Conservation (phyloP, 2,888 invertebrate genomes). For the Dryadula phaetusa region DNA sequence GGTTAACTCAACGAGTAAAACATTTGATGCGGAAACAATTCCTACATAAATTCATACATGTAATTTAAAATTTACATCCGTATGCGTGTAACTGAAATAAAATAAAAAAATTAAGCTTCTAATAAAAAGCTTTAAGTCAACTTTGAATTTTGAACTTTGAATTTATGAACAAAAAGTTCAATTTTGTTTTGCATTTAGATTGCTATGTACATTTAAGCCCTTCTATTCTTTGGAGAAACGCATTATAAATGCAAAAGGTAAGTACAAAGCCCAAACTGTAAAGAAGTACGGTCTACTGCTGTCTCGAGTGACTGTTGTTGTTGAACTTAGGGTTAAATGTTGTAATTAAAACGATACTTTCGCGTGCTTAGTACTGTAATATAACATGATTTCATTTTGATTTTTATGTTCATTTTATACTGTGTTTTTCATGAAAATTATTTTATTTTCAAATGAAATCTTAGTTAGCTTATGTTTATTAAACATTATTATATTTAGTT, state of each 20-base stretch:
- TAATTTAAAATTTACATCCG: constrained; percentile 24
- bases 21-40: constrained; percentile 2
- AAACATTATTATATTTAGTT: too few relatives aligned
- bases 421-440: background rate
- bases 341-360: constrained; percentile 42
- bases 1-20: constrained; percentile 6
- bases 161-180: background rate
- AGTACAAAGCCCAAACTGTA: constrained; percentile 36
- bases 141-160: background rate
- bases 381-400: constrained; percentile 4
- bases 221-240: constrained; percentile 28
- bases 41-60: constrained; percentile 10
- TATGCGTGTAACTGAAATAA: constrained; percentile 14
- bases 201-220: constrained; percentile 19
- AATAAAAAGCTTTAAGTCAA: constrained; percentile 11
- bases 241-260: constrained; percentile 43
- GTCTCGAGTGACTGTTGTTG: constrained; percentile 43
- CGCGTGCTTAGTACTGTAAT: background rate
- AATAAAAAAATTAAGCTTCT: constrained; percentile 12
- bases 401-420: background rate
- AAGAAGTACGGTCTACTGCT: constrained; percentile 39
- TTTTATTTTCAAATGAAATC: too few relatives aligned
- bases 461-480: background rate
- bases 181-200: background rate
- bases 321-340: constrained; percentile 38